Percentiles rank a stretch among this genome's conserved stretches.
phyloP scores from a whole-genome alignment of 2,797 vertebrate genomes.

The Heterohyrax brucei region DNA sequence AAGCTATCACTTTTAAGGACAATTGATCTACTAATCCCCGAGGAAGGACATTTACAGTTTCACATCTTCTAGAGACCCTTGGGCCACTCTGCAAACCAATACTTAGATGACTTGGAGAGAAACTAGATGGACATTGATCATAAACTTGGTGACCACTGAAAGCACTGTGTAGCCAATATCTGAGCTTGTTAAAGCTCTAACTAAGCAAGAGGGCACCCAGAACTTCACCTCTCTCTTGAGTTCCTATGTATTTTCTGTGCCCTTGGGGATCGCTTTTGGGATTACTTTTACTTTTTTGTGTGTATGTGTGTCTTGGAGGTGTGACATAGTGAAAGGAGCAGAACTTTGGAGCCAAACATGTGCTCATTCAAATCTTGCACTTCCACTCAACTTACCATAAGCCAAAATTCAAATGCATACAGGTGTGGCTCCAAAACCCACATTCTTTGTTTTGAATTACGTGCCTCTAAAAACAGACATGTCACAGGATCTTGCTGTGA shows the following conservation, averaged over 20 bases:
- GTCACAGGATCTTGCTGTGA: neutral
- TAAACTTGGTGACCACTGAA: neutral
- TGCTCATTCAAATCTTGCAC: neutral
- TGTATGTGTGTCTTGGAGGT: neutral
- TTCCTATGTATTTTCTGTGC: neutral
- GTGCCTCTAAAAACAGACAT: neutral
- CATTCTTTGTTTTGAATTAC: neutral
- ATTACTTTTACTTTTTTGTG: neutral
- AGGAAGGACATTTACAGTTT: slow-evolving; percentile 32
- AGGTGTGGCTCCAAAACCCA: neutral
- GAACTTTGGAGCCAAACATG: neutral
- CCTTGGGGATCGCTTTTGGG: neutral
- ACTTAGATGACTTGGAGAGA: neutral
- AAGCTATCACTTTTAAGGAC: slow-evolving; percentile 34
- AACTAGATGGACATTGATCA: neutral
- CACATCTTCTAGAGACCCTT: slow-evolving; percentile 8
- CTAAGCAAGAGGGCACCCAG: neutral
- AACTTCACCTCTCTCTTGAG: neutral
- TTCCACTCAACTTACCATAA: neutral
- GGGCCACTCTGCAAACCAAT: slow-evolving; percentile 31
- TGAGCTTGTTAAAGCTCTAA: neutral
- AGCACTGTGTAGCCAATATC: neutral
- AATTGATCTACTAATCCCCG: slow-evolving; percentile 47
- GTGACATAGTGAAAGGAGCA: neutral
- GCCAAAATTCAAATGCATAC: neutral